Evolutionary conservation across 2,113 vertebrate genomes (phyloP), one percentile per base, ranked within the genome.

Genomic region (Baryphthengus martii): DNA sequence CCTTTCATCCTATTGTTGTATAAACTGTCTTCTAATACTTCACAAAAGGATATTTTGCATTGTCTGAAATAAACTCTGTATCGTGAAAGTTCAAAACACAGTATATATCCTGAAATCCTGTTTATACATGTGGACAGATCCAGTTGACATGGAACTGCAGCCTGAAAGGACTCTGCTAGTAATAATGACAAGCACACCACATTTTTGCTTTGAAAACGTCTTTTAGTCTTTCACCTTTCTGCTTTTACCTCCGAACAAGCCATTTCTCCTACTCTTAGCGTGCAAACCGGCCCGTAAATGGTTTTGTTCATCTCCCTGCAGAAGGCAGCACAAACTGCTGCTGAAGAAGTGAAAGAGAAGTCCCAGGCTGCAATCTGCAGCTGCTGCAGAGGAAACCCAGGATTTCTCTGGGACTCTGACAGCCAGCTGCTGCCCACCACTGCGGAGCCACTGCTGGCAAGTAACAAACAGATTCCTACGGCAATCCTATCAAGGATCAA

Each of bases 121-220:
- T 40, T 77, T 35, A n/a, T 9, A 7, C 1, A 1, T 2, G 7
- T 68, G 33, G 31, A 33, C 8, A 5, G 9, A 56, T 11, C 12
- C 14, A 85, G 37, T 1, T 70, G 31, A 17, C 55, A 52, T 19
- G 65, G 56, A 70, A 40, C 7, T 53, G 59, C 50, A 74, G 42
- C 33, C 47, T 79, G 26, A 74, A 90, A 31, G 17, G 40, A 15
- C 33, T 61, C 28, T 68, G 39, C 55, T 52, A 31, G 18, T 7
- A 37, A n/a, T 19, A 67, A 35, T 23, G 39, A 67, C 29, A 56
- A 63, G 37, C 10, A 50, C 26, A 50, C 6, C 40, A 49, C 18
- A 84, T 49, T 37, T 84, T 44, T 26, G 35, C 58, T 47, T 14
- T 37, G 21, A 79, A 44, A 25, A 35, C 4, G 11, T 53, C 28